phyloP scores from a whole-genome alignment of 2,888 invertebrate species.

The Salticus scenicus region DNA sequence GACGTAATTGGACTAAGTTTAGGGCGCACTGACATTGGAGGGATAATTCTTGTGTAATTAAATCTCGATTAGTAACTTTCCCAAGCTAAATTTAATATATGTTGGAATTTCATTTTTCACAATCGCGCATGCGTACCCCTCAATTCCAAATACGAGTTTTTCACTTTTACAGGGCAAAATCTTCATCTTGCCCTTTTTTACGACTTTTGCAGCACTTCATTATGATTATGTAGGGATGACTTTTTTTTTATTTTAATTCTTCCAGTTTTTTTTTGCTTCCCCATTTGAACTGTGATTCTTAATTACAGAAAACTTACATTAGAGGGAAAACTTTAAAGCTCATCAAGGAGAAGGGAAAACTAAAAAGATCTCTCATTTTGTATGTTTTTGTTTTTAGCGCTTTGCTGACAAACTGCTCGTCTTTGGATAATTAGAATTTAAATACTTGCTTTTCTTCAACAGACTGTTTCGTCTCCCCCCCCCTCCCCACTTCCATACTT shows the following conservation, averaged over 20 bases:
- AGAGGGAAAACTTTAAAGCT: conserved; percentile 67
- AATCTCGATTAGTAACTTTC: conserved; percentile 71
- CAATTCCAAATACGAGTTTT: conserved; percentile 67
- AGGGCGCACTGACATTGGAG: conserved; percentile 67
- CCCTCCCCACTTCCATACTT: neutral
- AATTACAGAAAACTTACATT: conserved; percentile 70
- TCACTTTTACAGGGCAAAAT: conserved; percentile 44
- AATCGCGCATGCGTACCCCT: conserved; percentile 57
- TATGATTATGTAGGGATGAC: conserved; percentile 53
- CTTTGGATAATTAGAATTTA: conserved; percentile 68
- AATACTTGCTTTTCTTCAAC: conserved; percentile 58
- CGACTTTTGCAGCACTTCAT: conserved; percentile 63
- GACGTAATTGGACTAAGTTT: conserved; percentile 70
- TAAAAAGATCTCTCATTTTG: conserved; percentile 64
- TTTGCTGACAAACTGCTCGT: conserved; percentile 65
- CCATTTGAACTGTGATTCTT: conserved; percentile 64
- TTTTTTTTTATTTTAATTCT: conserved; percentile 6
- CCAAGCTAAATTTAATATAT: conserved; percentile 71
- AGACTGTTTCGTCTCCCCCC: conserved; percentile 27
- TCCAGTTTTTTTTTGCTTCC: neutral
- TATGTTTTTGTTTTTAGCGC: conserved; percentile 34
- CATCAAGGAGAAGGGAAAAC: conserved; percentile 63
- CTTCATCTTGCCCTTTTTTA: conserved; percentile 44
- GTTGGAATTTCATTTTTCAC: conserved; percentile 69
- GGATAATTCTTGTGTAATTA: conserved; percentile 70